These are phyloP conservation scores for Psephotus haematonotus DNA, from an alignment of 2,113 vertebrate genomes.

Conservation along the genomic window DNA sequence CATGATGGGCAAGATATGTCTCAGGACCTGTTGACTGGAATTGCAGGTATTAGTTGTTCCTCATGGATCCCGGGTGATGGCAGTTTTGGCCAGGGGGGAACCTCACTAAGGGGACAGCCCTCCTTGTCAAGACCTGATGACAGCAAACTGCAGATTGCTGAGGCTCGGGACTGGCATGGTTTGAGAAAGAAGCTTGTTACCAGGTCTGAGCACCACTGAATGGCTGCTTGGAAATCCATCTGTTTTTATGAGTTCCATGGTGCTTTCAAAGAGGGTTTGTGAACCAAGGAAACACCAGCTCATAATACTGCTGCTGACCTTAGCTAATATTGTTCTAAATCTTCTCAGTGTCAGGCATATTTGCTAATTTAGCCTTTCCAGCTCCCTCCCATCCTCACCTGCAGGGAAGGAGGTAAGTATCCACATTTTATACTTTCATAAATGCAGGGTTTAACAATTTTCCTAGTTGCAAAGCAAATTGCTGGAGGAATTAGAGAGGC, in stretches of 20 bases:
- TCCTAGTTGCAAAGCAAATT: not conserved
- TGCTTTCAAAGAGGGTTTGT: not conserved
- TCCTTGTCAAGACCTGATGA: not conserved
- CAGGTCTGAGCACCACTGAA: not conserved
- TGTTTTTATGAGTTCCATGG: not conserved
- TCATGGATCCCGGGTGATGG: not conserved
- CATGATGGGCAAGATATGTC: no score
- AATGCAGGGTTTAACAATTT: not conserved
- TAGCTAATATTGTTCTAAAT: not conserved
- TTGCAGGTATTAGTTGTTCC: not conserved
- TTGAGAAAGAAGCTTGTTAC: not conserved
- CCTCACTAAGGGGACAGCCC: not conserved
- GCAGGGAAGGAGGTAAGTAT: not conserved
- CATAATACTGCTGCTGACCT: not conserved
- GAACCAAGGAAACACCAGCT: not conserved
- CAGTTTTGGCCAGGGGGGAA: not conserved
- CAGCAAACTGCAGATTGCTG: not conserved
- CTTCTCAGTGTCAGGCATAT: not conserved
- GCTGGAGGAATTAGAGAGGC: not conserved
- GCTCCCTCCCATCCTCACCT: not conserved
- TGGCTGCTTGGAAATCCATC: not conserved
- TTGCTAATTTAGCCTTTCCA: not conserved
- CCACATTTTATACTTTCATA: not conserved
- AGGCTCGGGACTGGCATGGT: not conserved
- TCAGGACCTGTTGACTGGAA: not conserved